phyloP scores from a whole-genome alignment of 2,888 invertebrate species.

The Litoditis marina region DNA sequence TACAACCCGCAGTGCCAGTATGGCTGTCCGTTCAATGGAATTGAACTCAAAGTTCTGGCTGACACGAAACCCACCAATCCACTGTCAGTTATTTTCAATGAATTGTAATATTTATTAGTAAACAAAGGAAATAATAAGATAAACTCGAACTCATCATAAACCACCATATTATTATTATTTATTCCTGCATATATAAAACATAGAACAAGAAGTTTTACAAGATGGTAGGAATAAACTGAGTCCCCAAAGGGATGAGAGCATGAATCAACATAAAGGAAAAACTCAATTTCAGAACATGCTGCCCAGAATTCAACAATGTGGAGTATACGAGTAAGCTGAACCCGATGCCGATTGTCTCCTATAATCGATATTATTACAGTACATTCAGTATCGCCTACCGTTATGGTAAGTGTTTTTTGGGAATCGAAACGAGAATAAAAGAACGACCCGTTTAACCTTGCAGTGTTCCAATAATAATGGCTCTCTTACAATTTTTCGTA shows the following conservation, averaged over 20 bases:
- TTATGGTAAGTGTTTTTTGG: neutral
- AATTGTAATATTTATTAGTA: neutral
- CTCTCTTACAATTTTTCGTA: no score
- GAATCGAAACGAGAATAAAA: no score
- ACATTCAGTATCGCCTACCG: slow-evolving; percentile 12
- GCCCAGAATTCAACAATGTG: slow-evolving; percentile 10
- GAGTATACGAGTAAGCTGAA: slow-evolving; percentile 10
- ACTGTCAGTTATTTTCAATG: neutral
- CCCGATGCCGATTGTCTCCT: slow-evolving; percentile 17
- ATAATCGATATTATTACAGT: slow-evolving; percentile 14
- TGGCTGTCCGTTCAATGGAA: slow-evolving; percentile 34
- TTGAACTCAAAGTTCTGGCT: slow-evolving; percentile 18
- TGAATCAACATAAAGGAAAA: no score
- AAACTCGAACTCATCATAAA: no score
- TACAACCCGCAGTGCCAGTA: slow-evolving; percentile 31
- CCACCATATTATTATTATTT: neutral
- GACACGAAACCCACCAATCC: slow-evolving; percentile 14
- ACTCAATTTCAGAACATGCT: slow-evolving; percentile 11
- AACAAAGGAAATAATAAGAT: no score
- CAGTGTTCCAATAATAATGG: no score
- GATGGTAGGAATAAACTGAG: neutral
- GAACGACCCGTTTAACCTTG: no score
- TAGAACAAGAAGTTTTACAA: neutral
- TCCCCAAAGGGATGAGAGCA: no score
- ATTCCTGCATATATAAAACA: neutral